Base-by-base conservation (phyloP, 2,797 vertebrate species). In the Gallinago nigripennis region DNA sequence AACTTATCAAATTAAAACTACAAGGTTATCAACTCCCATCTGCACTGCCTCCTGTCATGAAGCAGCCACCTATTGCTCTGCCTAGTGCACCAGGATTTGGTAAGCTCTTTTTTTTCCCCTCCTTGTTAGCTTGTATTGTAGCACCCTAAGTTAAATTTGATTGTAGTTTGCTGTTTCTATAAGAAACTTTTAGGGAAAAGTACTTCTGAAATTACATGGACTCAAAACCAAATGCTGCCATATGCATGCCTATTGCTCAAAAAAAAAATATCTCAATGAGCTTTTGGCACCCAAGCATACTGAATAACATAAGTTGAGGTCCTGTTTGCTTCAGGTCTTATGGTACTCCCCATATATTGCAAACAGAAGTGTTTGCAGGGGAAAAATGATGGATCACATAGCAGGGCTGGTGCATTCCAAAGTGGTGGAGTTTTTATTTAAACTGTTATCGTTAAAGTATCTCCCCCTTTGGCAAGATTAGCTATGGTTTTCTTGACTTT, bases 1-100 rank as follows among this genome's bases (percentile, higher is more conserved):
- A 99, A 94, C 99, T 99, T 73, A 99, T 99, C 97, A 99, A 99
- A 53, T 98, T 99, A 94, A 99, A 99, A 92, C 98, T 99, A 12
- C 99, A 99, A 98, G 99, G 99, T 79, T 99, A 99, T 97, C 98
- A 99, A 23, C 98, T 99, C 68, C 99, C 99, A 23, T 98, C 99
- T 9, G 30, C 98, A 16, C 98, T 99, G 75, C 99, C 99, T 70
- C 98, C 99, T 28, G 98, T 98, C 97, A 99, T 99, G 99, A 99
- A 99, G 86, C 99, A 99, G 94, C 98, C 98, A 5, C 98, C 98
- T 6, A 98, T 99, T 82, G 92, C 99, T 92, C 94, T 99, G 65
- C 96, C 98, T 87, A 87, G 90, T 57, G 96, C 98, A 80, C 96
- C 99, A 43, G 97, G 98, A 70, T 99, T 99, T 87, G 99, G 99